Evolutionary conservation across 1,140 invertebrate genomes (phyloP), one percentile per base, ranked within the genome.

Genomic region (Maconellicoccus hirsutus): DNA sequence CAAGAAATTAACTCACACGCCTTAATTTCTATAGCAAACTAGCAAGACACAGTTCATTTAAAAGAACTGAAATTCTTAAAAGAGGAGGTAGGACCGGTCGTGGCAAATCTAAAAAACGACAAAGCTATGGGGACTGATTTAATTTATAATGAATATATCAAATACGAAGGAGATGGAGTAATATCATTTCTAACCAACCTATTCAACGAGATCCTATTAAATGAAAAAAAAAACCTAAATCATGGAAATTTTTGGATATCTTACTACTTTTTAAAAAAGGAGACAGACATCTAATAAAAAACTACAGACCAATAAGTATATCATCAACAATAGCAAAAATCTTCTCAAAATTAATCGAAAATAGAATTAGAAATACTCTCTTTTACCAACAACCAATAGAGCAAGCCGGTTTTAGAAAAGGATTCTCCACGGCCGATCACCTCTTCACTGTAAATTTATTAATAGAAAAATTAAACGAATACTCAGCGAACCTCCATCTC

Each of bases 221-320:
- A 0, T 73, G 75, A 66, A 74, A 75, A 74, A 10, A 10, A n/a
- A 74, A 76, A 3, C 76, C 77, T 27, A 19, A 71, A 0, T 6
- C 12, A 69, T 77, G 77, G 76, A 75, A 21, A 0, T 69, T 72
- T 74, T 75, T 75, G 3, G 75, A 76, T 72, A 75, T 78, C 8
- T 75, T 77, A 2, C 63, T 78, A 59, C 27, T 78, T 0, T 75
- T 75, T 63, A 77, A 78, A 73, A 78, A 78, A 74, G 76, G 76
- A 0, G 74, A 76, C 33, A 76, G 74, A 27, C 70, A 72, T 1
- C 72, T 75, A 14, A 74, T 78, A 73, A 71, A 72, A 0, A 78
- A 78, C 70, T 78, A 77, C 23, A 74, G 77, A 23, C 76, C 78
- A 12, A 77, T 79, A 70, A 77, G 76, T 59, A 74, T 77, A 0